Percentiles rank a stretch among this genome's conserved stretches.
These are phyloP conservation scores for Azemiops feae DNA, from an alignment of 2,113 vertebrate species.

Conservation along the genomic window DNA sequence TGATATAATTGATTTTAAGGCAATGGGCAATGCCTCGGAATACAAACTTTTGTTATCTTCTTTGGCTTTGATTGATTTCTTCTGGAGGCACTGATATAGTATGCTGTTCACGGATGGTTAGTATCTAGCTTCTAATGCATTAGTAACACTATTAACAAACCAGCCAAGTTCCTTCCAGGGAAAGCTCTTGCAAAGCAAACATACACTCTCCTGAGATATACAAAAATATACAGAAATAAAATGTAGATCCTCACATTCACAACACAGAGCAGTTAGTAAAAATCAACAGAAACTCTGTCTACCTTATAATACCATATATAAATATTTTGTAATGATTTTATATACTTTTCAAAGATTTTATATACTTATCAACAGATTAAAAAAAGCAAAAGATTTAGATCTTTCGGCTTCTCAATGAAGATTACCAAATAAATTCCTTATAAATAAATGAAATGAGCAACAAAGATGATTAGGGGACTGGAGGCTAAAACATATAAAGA, in stretches of 20 bases:
- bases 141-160: slow-evolving; percentile 23
- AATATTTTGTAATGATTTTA: neutral
- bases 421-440: neutral
- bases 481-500: too few relatives aligned
- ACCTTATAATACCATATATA: slow-evolving; percentile 13
- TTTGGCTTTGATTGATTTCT: slow-evolving; percentile 27
- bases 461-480: too few relatives aligned
- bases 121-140: slow-evolving; percentile 23
- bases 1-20: slow-evolving; percentile 30
- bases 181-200: slow-evolving; percentile 35
- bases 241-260: slow-evolving; percentile 34
- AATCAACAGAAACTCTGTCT: slow-evolving; percentile 39
- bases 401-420: neutral
- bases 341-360: neutral
- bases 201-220: slow-evolving; percentile 13
- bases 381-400: neutral
- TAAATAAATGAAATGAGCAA: neutral
- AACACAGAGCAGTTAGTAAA: slow-evolving; percentile 26
- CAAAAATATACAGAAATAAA: slow-evolving; percentile 28
- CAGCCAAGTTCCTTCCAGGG: slow-evolving; percentile 34
- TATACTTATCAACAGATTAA: neutral
- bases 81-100: slow-evolving; percentile 28
- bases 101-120: slow-evolving; percentile 20
- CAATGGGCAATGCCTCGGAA: slow-evolving; percentile 18
- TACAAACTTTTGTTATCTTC: slow-evolving; percentile 38